A percentile compares a stretch with the other conserved stretches of the same genome.
Evolutionary conservation across 2,797 vertebrate genomes (phyloP).

Genomic region (Diceros bicornis): DNA sequence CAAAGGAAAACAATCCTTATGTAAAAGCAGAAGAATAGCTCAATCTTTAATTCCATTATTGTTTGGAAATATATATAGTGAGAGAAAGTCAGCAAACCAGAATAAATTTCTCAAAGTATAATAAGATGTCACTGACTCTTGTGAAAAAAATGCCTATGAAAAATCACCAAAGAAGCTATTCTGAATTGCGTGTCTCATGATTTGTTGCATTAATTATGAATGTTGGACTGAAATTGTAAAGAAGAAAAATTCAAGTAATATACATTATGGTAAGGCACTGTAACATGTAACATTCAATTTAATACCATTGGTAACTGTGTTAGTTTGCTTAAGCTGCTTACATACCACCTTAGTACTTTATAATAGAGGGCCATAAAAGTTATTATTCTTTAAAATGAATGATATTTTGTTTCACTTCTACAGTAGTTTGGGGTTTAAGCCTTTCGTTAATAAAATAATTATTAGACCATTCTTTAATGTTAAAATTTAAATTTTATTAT

Average conservation of each 20-base stretch:
- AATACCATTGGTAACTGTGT: background rate
- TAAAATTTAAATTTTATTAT: conserved; percentile 47
- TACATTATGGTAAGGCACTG: background rate
- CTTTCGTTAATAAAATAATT: background rate
- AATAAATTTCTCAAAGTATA: conserved; percentile 70
- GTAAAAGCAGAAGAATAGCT: conserved; percentile 24
- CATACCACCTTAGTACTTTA: background rate
- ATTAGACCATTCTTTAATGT: background rate
- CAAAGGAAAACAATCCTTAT: conserved; percentile 33
- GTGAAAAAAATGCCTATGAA: background rate
- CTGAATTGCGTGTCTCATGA: conserved; percentile 31
- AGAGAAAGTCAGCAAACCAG: conserved; percentile 33
- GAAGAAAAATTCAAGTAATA: conserved; percentile 43
- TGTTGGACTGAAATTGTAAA: conserved; percentile 47
- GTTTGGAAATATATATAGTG: conserved; percentile 20
- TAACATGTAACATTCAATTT: background rate
- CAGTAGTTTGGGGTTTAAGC: background rate
- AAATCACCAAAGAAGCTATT: conserved; percentile 16
- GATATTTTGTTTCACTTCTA: conserved; percentile 47
- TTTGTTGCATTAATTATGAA: conserved; percentile 60
- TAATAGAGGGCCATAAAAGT: background rate
- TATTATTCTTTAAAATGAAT: conserved; percentile 46
- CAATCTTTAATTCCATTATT: conserved; percentile 72
- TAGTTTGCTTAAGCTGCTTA: conserved; percentile 24
- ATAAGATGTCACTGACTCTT: conserved; percentile 57